These are phyloP conservation scores for Zenarchopterus dispar DNA, from an alignment of 2,797 vertebrate species.

Conservation along the genomic window DNA sequence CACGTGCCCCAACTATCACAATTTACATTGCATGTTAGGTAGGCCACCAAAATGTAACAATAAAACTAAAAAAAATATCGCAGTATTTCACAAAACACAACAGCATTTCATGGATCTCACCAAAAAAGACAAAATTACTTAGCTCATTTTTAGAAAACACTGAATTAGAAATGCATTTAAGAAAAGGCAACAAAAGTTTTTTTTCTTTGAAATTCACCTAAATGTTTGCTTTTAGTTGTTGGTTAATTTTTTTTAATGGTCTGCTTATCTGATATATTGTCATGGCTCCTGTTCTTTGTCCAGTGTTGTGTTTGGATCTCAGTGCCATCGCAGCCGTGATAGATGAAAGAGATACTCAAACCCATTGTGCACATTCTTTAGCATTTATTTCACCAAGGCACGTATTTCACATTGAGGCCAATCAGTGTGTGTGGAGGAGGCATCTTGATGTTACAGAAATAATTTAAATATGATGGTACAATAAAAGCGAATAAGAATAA, in stretches of 20 bases:
- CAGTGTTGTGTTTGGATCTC: not conserved
- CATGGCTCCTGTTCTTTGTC: not conserved
- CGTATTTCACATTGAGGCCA: slow-evolving; percentile 83
- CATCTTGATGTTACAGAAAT: slow-evolving; percentile 77
- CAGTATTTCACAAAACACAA: not conserved
- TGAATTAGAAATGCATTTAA: too few relatives aligned
- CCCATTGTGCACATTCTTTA: slow-evolving; percentile 71
- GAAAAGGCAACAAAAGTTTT: too few relatives aligned
- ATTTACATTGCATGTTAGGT: not conserved
- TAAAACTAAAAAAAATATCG: not conserved
- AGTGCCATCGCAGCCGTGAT: not conserved
- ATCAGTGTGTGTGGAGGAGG: slow-evolving; percentile 79
- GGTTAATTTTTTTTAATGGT: too few relatives aligned
- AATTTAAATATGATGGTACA: slow-evolving; percentile 77
- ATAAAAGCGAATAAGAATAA: slow-evolving; percentile 75
- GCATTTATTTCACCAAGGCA: slow-evolving; percentile 81
- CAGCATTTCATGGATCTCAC: not conserved
- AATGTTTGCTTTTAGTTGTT: too few relatives aligned
- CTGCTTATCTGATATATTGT: too few relatives aligned
- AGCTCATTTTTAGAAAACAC: too few relatives aligned
- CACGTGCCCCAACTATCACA: too few relatives aligned
- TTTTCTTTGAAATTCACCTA: too few relatives aligned
- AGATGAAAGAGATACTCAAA: slow-evolving; percentile 33
- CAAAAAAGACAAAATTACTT: too few relatives aligned
- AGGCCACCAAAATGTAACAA: not conserved